Evolutionary conservation across 2,797 vertebrate genomes (phyloP), one percentile per base, ranked within the genome.

Genomic region (Selene dorsalis): DNA sequence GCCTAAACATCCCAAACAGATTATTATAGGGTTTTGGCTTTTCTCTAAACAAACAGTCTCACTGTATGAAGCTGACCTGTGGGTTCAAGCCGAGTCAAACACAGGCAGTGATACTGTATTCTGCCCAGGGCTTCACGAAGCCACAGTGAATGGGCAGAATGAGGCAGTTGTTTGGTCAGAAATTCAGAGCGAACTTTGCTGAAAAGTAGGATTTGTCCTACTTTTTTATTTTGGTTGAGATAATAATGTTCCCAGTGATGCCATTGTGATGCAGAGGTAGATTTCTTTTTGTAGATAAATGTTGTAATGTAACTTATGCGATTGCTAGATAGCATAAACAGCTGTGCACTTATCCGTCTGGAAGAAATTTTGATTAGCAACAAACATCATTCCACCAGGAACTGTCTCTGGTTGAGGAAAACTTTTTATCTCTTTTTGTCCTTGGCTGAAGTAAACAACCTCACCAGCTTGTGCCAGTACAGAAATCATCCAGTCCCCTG

Each of bases 1-100:
- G 58, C 64, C 60, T 48, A 61, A 77, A 77, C 69, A 79, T 75
- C 66, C 53, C 62, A 71, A 82, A 83, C 61, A 60, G 39, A 64
- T 87, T 57, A 84, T 82, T 82, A 73, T 83, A 85, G 83, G 52
- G 75, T 81, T 88, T 84, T 86, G 80, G 70, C 72, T 91, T 84
- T 87, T 45, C 66, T 91, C 80, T 84, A 92, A 93, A 93, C 87
- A 89, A 94, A 90, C 67, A 67, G 16, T 12, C 63, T 13, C 0
- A 1, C n/a, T 57, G 55, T 82, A 72, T 26, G 65, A 69, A 58
- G 52, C 67, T 63, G 45, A 83, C 78, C 75, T 52, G 77, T 48
- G 41, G 64, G 71, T 79, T 78, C 65, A 60, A 61, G 38, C 41
- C 35, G 18, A 38, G 58, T 66, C 57, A 48, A 63, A 79, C 50